Conservation (phyloP, 2,797 vertebrate genomes). For the Falco biarmicus region DNA sequence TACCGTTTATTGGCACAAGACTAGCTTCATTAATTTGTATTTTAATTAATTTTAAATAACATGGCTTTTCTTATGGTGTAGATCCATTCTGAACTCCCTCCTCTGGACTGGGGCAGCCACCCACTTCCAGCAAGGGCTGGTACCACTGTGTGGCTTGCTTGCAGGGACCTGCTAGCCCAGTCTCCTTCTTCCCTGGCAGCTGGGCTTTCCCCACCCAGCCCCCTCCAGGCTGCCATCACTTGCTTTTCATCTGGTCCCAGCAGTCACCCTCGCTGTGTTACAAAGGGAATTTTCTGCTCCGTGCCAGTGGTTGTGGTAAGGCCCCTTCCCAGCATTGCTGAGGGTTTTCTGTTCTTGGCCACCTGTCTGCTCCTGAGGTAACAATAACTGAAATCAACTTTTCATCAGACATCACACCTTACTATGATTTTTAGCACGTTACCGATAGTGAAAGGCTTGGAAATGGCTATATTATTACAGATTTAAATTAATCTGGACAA, state of each 20-base stretch:
- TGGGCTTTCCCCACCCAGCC: not conserved
- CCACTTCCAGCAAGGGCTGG: not conserved
- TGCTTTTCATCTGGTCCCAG: not conserved
- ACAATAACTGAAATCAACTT: not conserved
- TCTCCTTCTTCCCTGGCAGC: not conserved
- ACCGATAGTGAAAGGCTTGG: not conserved
- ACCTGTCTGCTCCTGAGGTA: not conserved
- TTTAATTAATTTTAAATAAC: not conserved
- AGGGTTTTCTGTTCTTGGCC: not conserved
- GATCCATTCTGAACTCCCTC: not conserved
- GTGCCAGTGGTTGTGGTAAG: not conserved
- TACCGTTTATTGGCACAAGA: not conserved
- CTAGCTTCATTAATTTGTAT: not conserved
- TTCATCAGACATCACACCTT: not conserved
- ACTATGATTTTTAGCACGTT: not conserved
- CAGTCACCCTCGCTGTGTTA: not conserved
- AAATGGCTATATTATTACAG: not conserved
- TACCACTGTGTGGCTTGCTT: accelerated
- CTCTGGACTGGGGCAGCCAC: not conserved
- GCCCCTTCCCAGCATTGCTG: not conserved
- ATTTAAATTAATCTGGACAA: not conserved
- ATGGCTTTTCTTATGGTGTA: not conserved
- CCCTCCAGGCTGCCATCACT: not conserved
- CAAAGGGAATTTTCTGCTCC: not conserved
- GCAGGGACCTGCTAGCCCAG: not conserved